Conservation (phyloP, 2,113 vertebrate species). For the Hemiprocne comata region DNA sequence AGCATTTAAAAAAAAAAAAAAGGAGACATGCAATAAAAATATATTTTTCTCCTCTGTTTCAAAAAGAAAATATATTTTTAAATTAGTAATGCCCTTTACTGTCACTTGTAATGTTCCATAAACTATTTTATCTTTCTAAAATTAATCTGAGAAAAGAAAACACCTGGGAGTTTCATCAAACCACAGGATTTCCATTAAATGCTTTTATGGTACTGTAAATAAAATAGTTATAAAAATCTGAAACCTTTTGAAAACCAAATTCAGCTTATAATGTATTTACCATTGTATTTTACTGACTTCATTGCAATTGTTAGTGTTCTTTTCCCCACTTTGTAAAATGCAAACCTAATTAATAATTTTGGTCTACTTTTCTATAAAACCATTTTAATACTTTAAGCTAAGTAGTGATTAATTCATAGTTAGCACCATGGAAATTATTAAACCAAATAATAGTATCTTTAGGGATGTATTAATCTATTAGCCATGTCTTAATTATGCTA, state of each 20-base stretch:
- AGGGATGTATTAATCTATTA: neutral
- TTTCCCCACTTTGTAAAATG: neutral
- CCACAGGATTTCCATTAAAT: neutral
- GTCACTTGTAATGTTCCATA: neutral
- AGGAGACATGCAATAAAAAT: neutral
- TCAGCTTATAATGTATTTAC: neutral
- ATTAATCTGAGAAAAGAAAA: neutral
- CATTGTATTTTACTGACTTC: neutral
- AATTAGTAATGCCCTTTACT: neutral
- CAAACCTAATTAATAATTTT: neutral
- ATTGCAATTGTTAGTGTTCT: neutral
- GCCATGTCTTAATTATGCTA: neutral
- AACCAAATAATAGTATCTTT: neutral
- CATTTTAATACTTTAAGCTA: neutral
- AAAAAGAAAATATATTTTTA: slow-evolving; percentile 30
- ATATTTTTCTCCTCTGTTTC: neutral
- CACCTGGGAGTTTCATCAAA: neutral
- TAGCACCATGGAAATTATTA: neutral
- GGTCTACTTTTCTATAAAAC: neutral
- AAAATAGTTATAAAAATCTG: neutral
- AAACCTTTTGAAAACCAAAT: neutral
- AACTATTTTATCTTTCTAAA: neutral
- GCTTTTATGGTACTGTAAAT: neutral
- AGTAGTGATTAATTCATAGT: neutral
- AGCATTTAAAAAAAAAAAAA: neutral